These are phyloP conservation scores for Chymomyza caudatula DNA, from an alignment of 2,888 invertebrate species.

Conservation along the genomic window DNA sequence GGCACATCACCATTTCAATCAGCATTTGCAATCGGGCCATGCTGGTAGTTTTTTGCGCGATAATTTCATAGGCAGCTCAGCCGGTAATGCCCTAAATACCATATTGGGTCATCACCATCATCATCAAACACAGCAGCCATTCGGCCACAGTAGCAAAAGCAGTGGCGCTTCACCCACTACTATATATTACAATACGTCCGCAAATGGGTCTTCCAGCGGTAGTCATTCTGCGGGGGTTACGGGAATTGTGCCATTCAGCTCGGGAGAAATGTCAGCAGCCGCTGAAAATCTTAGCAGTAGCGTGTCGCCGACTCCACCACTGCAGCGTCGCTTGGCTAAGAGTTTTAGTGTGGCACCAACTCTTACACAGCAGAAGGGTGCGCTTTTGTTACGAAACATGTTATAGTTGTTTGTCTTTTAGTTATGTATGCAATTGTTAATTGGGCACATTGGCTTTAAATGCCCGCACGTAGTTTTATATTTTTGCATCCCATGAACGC, in stretches of 20 bases:
- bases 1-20: slow-evolving; percentile 59
- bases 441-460: neutral
- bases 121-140: slow-evolving; percentile 36
- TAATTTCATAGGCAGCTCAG: slow-evolving; percentile 75
- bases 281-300: slow-evolving; percentile 60
- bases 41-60: slow-evolving; percentile 73
- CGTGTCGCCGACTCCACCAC: slow-evolving; percentile 87
- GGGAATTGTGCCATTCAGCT: slow-evolving; percentile 69
- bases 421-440: neutral
- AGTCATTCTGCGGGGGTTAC: slow-evolving; percentile 76
- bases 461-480: neutral
- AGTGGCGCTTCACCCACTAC: slow-evolving; percentile 64
- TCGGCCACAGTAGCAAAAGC: slow-evolving; percentile 5
- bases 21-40: slow-evolving; percentile 72
- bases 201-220: slow-evolving; percentile 78
- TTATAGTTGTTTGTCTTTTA: neutral
- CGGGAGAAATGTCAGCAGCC: slow-evolving; percentile 32
- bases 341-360: slow-evolving; percentile 93
- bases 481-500: neutral
- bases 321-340: slow-evolving; percentile 92
- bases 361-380: slow-evolving; percentile 78
- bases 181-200: slow-evolving; percentile 74
- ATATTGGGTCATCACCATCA: slow-evolving; percentile 70
- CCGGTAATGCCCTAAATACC: slow-evolving; percentile 75
- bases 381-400: slow-evolving; percentile 37